Evolutionary conservation across 2,888 invertebrate genomes (phyloP), one percentile per base, ranked within the genome.

Genomic region (Drosophila trichaetosa): DNA sequence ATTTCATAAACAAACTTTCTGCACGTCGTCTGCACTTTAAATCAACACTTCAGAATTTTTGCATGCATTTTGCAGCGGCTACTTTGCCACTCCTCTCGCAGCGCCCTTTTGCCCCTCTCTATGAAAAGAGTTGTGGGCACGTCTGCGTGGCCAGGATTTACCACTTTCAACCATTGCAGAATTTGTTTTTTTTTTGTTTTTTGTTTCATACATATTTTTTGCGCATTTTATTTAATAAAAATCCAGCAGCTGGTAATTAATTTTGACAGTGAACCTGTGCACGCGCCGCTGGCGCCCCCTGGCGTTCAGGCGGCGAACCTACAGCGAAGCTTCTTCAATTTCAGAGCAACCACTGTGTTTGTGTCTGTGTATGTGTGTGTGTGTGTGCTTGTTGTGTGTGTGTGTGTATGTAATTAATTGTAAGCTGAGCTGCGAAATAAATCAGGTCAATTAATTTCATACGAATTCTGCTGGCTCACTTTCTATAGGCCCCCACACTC

Each of bases 361-460:
- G 27, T n/a, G 40, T 40, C 29, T 31, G n/a, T n/a, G 34, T 40
- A 29, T 29, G 24, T 63, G 11, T 31, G 33, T 49, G 33, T 40
- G 29, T 34, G 51, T 27, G 36, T 40, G 34, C 13, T 13, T 42
- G n/a, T n/a, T 63, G 29, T 38, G 48, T n/a, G n/a, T 38, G 34
- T 36, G 62, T 51, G 58, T 84, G 83, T 66, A 80, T 78, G 82
- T 92, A 92, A 92, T 91, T 92, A 91, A 92, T 91, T 90, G 91
- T 91, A 85, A 83, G 85, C 90, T 75, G 83, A 90, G 90, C 79
- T 85, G 64, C 86, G 66, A 85, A 82, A 76, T 90, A 84, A 91
- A 91, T 91, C 91, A 86, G 91, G 91, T 92, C 91, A 92, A 92
- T 91, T 92, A 91, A 91, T 92, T 90, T 90, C 84, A 76, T 76